Conservation (phyloP, 2,888 invertebrate genomes). For the Aleiodes leptofemur region DNA sequence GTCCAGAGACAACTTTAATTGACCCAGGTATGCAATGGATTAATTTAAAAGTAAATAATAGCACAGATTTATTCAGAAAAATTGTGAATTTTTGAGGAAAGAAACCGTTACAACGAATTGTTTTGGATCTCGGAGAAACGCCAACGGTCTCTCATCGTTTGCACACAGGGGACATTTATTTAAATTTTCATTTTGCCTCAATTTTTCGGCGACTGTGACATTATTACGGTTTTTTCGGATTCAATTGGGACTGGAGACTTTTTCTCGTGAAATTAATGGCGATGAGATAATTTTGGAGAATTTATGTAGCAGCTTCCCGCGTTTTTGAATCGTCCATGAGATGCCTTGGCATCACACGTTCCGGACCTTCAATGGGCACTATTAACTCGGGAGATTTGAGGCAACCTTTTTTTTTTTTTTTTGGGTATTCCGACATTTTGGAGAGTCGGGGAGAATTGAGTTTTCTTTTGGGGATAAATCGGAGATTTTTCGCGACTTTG, state of each 20-base stretch:
- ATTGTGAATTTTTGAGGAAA: not conserved
- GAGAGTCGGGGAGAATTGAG: not conserved
- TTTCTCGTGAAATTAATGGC: not conserved
- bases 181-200: not conserved
- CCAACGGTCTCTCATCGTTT: constrained; percentile 5
- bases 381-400: not conserved
- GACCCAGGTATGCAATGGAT: constrained; percentile 44
- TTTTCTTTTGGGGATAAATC: not conserved
- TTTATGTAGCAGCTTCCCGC: constrained; percentile 38
- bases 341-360: not conserved
- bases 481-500: no score
- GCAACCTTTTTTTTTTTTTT: not conserved
- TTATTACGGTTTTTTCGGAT: not conserved
- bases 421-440: constrained; percentile 23
- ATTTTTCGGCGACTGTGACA: not conserved
- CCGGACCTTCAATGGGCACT: not conserved
- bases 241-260: not conserved
- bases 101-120: constrained; percentile 29
- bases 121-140: constrained; percentile 12
- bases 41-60: not conserved
- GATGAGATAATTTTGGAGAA: not conserved
- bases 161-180: not conserved
- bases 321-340: constrained; percentile 33
- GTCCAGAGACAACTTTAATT: constrained; percentile 16
- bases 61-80: constrained; percentile 11